Conservation (phyloP, 2,797 vertebrate genomes). For the Coregonus ussuriensis region DNA sequence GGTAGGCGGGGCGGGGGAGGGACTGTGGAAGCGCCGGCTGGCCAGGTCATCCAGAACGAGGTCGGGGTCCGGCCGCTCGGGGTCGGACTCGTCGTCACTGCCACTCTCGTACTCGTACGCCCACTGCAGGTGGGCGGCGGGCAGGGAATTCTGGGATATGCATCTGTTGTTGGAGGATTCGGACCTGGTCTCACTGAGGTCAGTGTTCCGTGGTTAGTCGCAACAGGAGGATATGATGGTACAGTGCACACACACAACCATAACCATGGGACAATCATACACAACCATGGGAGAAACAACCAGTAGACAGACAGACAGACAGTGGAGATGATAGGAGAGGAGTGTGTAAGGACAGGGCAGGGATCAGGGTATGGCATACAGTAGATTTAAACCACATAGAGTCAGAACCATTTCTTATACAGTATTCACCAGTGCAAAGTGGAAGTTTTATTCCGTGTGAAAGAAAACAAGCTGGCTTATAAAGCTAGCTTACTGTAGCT, state of each 20-base stretch:
- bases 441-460: slow-evolving; percentile 2
- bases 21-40: slow-evolving; percentile 81
- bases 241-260: slow-evolving; percentile 10
- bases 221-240: slow-evolving; percentile 45
- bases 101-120: slow-evolving; percentile 71
- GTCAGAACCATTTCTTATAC: neutral
- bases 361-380: neutral
- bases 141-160: slow-evolving; percentile 55
- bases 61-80: slow-evolving; percentile 77
- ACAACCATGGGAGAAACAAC: neutral
- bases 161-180: slow-evolving; percentile 60
- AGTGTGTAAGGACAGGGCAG: neutral
- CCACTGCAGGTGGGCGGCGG: slow-evolving; percentile 43
- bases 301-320: neutral
- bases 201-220: slow-evolving; percentile 39
- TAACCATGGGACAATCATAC: neutral
- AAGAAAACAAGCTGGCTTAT: slow-evolving; percentile 1
- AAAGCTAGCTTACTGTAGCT: neutral
- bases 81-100: slow-evolving; percentile 75
- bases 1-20: slow-evolving; percentile 63
- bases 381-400: neutral
- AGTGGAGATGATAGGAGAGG: neutral
- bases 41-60: slow-evolving; percentile 85
- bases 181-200: slow-evolving; percentile 63
- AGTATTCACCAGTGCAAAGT: neutral